These are phyloP conservation scores for Edolisoma coerulescens DNA, from an alignment of 2,113 vertebrate genomes.

Conservation along the genomic window DNA sequence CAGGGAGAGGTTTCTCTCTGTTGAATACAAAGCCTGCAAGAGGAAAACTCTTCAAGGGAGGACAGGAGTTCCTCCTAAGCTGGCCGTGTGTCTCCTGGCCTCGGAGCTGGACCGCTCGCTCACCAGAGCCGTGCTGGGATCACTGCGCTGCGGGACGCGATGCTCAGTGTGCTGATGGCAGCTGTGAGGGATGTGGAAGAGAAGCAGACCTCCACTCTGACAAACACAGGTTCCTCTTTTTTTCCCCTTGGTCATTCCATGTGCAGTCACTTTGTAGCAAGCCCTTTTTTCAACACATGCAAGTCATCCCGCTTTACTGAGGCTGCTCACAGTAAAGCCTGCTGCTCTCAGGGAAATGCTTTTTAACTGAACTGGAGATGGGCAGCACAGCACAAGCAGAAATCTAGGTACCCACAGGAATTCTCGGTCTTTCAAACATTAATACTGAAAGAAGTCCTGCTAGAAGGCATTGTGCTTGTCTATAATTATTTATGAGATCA, in stretches of 20 bases:
- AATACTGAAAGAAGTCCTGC: background rate
- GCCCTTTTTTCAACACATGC: background rate
- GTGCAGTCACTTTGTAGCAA: background rate
- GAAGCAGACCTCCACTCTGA: background rate
- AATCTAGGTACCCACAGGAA: background rate
- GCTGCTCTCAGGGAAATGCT: background rate
- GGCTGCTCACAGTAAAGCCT: background rate
- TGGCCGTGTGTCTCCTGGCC: background rate
- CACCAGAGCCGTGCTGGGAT: fast-evolving
- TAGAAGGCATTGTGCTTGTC: background rate
- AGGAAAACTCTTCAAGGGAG: background rate
- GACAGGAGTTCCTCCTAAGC: background rate
- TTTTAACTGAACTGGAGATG: background rate
- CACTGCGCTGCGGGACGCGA: fast-evolving
- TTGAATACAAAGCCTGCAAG: background rate
- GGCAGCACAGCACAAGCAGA: background rate
- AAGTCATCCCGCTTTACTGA: background rate
- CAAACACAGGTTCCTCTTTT: background rate
- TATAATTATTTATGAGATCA: background rate
- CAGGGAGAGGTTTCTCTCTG: background rate
- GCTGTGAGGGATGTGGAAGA: background rate
- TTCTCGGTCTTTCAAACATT: background rate
- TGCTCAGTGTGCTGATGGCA: background rate
- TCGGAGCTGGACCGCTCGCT: fast-evolving
- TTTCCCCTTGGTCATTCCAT: background rate